Base-by-base conservation (phyloP, 2,113 vertebrate genomes). In the Penelope pileata region DNA sequence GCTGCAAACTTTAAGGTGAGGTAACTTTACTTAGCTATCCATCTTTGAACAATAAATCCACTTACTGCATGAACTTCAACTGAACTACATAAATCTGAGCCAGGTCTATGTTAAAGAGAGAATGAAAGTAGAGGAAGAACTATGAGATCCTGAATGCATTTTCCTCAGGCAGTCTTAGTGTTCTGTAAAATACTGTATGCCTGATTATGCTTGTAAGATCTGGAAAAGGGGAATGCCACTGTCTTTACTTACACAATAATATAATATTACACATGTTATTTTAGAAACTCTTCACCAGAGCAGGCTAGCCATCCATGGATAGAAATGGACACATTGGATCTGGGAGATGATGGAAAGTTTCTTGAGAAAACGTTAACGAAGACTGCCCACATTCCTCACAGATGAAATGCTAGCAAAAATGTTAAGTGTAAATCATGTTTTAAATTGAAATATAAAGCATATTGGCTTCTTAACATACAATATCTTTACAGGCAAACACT, bases 1-100 rank as follows among this genome's bases (percentile, higher is more conserved):
- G 34, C 10, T 2, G 3, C 26, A 94, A 36, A 63, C 76, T 76
- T 80, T 76, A 83, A 88, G 75, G 45, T 60, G 89, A 88, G 91
- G 42, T 80, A 90, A 90, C 29, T 83, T 91, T 51, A 82, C 72
- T 85, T 70, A 76, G 18, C 30, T 83, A 58, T 83, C 6, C 0
- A 10, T 76, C 63, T 93, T 74, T 66, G n/a, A 83, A 90, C 51
- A 54, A 91, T 66, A 88, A 88, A 93, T 80, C 59, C 24, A 77
- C 50, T 80, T 34, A 58, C 67, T 74, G 63, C 29, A 86, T 90
- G 83, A 95, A 94, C 85, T 91, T 77, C 79, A 83, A 86, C 90
- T 95, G 72, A 96, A 88, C 83, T 86, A 80, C 54, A 74, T 85
- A 91, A 80, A 94, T 80, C 51, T 80, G 34, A 77, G 67, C 22